Base-by-base conservation (phyloP, 1,140 invertebrate genomes). In the Conus betulinus region DNA sequence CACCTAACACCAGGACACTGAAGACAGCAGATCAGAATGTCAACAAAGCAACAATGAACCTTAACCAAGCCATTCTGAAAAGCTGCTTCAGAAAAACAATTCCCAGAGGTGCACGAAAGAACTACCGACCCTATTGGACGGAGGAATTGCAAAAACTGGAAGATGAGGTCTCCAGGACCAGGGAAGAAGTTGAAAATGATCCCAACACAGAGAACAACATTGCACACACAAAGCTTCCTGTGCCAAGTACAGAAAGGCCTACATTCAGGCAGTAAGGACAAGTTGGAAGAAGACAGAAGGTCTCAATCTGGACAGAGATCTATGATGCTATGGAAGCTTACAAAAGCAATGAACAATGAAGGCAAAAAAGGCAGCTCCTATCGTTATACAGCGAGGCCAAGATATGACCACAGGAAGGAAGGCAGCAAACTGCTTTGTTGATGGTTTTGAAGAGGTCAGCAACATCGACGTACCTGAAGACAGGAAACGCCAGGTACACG, bases 111-210 rank as follows among this genome's bases (percentile, higher is more conserved):
- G 53, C 53, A 27, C 53, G 84, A 20, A 88, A 87, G 71, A 60
- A 88, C 23, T 89, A 88, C 84, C 85, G 87, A 83, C 81, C 88
- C 27, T 87, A 88, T 60, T 89, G 87, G 89, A 90, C 25, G 25
- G 74, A 88, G 25, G 82, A 90, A 55, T 55, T 89, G 52, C 23
- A 89, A 51, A 51, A 88, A 57, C 25, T 86, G 1, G 60, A 91
- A 52, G 55, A 78, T 7, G 82, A 81, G 25, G 71, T 89, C n/a
- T 85, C 52, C n/a, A 74, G 85, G 53, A 86, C 84, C n/a, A 88
- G 88, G 52, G 55, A 83, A 79, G 82, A 79, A 88, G 39, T 39
- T 39, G 39, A 39, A 39, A 39, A 39, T 39, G 39, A 39, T 39
- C 39, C 39, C 39, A 39, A 39, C 39, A 39, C 39, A 39, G 39